A percentile compares a stretch with the other conserved stretches of the same genome.
phyloP scores from a whole-genome alignment of 2,797 vertebrate species.

The Clarias fuscus region DNA sequence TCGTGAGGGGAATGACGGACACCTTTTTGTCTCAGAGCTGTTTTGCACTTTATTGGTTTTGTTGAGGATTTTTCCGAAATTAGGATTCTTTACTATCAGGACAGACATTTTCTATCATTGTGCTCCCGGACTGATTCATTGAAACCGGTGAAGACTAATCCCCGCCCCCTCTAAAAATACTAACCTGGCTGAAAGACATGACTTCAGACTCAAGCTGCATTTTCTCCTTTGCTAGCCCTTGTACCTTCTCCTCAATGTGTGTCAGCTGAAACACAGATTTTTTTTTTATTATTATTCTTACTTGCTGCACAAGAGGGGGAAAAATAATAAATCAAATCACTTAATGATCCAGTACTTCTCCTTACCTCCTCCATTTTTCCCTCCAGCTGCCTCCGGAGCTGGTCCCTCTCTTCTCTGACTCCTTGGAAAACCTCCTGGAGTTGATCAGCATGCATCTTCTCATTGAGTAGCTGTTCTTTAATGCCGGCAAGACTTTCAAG shows the following conservation, averaged over 20 bases:
- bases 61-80: too few relatives aligned
- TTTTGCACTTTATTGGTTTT: too few relatives aligned
- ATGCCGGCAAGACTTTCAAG: conserved; percentile 36
- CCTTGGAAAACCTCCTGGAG: conserved; percentile 62
- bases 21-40: too few relatives aligned
- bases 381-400: conserved; percentile 63
- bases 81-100: too few relatives aligned
- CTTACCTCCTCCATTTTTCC: conserved; percentile 66
- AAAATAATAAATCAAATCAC: background rate
- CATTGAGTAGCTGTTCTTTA: conserved; percentile 52
- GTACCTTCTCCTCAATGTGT: background rate
- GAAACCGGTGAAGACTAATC: too few relatives aligned
- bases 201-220: conserved; percentile 44
- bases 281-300: too few relatives aligned
- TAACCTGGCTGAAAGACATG: conserved; percentile 57
- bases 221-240: conserved; percentile 35
- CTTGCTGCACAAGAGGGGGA: background rate
- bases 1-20: too few relatives aligned
- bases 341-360: background rate
- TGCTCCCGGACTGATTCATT: too few relatives aligned
- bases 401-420: conserved; percentile 61
- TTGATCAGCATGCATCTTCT: conserved; percentile 64
- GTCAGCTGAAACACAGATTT: conserved; percentile 30
- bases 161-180: background rate
- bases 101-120: too few relatives aligned